These are phyloP conservation scores for Nerophis ophidion DNA, from an alignment of 2,113 vertebrate species.

Conservation along the genomic window DNA sequence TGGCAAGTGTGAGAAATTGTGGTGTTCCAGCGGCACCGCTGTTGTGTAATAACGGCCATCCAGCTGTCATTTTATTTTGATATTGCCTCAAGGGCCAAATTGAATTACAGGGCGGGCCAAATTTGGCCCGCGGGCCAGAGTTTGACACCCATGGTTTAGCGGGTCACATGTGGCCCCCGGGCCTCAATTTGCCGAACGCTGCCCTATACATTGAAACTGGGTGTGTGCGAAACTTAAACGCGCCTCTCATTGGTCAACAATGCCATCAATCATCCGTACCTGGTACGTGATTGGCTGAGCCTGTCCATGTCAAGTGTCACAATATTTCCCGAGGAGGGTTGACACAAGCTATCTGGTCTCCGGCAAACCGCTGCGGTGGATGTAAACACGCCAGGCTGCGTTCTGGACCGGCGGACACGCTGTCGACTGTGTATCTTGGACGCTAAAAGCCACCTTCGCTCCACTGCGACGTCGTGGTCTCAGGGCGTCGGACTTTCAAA, in stretches of 20 bases:
- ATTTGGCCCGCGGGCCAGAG: too few species aligned
- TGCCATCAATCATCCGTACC: conserved; percentile 35
- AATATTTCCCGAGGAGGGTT: conserved; percentile 50
- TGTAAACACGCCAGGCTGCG: conserved; percentile 10
- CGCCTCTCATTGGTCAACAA: conserved; percentile 42
- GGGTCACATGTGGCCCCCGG: too few species aligned
- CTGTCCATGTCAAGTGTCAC: conserved; percentile 64
- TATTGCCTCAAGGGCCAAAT: too few species aligned
- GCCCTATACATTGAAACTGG: conserved; percentile 40
- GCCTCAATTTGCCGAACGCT: too few species aligned
- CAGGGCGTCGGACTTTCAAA: conserved; percentile 26
- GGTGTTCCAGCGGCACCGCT: too few species aligned
- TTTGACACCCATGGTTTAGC: too few species aligned
- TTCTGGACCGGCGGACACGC: conserved; percentile 14
- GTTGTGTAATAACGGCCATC: too few species aligned
- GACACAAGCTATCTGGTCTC: conserved; percentile 45
- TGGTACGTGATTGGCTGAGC: conserved; percentile 44
- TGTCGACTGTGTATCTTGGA: conserved; percentile 7
- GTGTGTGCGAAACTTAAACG: not conserved
- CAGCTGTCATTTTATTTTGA: too few species aligned
- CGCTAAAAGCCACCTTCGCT: not conserved
- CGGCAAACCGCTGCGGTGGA: conserved; percentile 25
- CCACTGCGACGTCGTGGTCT: conserved; percentile 32
- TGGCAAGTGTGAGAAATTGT: too few species aligned
- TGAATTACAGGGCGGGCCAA: too few species aligned